phyloP scores from a whole-genome alignment of 2,888 invertebrate species.

The Hypselothyrea guttata region DNA sequence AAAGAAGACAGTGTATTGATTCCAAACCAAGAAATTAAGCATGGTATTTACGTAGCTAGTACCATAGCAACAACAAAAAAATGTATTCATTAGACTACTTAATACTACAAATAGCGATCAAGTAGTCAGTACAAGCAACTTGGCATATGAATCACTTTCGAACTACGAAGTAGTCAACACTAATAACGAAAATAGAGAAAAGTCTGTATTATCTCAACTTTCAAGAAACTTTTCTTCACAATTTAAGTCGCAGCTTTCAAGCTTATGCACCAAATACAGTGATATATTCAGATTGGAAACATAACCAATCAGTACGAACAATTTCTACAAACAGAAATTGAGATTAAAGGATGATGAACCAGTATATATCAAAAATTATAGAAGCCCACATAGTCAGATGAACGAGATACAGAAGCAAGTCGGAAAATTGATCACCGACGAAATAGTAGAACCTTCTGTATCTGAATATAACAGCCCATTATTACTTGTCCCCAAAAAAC shows the following conservation, averaged over 20 bases:
- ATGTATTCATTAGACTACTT: neutral
- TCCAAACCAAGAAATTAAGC: neutral
- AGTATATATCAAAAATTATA: neutral
- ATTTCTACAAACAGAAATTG: slow-evolving; percentile 1
- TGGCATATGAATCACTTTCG: neutral
- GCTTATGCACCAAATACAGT: slow-evolving; percentile 1
- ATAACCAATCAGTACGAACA: neutral
- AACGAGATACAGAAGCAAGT: slow-evolving; percentile 1
- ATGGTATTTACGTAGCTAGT: slow-evolving; percentile 1
- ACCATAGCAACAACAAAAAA: neutral
- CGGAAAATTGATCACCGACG: slow-evolving; percentile 2
- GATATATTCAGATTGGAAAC: neutral
- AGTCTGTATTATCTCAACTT: slow-evolving; percentile 8
- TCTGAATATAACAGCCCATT: slow-evolving; percentile 8
- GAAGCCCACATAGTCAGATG: slow-evolving; percentile 1
- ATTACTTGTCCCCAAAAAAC: slow-evolving; percentile 4
- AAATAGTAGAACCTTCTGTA: slow-evolving; percentile 1
- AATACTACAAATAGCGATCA: slow-evolving; percentile 1
- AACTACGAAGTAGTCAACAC: slow-evolving; percentile 3
- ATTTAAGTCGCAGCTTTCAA: neutral
- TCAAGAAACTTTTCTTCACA: slow-evolving; percentile 1
- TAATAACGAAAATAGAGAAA: slow-evolving; percentile 1
- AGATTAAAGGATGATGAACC: slow-evolving; percentile 3
- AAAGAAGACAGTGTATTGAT: neutral
- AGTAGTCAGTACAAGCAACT: slow-evolving; percentile 1